A percentile compares a stretch with the other conserved stretches of the same genome.
Conservation (phyloP, 2,113 vertebrate species). For the Indicator maculatus region DNA sequence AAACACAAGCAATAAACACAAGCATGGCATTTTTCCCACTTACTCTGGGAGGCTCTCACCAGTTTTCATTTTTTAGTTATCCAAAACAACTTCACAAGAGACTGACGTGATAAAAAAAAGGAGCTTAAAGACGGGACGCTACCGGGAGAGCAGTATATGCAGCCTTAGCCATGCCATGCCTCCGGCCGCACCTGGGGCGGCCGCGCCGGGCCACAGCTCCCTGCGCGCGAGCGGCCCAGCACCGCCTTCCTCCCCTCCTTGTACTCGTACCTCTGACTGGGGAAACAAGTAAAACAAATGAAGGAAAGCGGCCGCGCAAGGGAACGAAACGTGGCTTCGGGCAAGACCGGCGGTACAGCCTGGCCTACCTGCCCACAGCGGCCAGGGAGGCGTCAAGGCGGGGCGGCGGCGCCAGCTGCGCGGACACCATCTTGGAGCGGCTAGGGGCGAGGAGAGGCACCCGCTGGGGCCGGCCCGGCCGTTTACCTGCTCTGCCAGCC, state of each 20-base stretch:
- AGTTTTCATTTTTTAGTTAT: neutral
- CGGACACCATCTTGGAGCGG: constrained; percentile 31
- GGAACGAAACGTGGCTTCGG: neutral
- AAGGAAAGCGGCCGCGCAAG: neutral
- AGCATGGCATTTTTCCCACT: neutral
- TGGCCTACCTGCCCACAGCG: neutral
- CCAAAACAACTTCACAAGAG: neutral
- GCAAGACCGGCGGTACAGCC: neutral
- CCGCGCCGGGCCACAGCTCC: neutral
- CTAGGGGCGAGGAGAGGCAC: neutral
- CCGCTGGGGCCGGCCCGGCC: neutral
- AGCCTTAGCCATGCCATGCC: neutral
- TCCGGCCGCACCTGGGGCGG: constrained; percentile 27
- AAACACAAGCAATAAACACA: neutral
- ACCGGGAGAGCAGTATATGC: neutral
- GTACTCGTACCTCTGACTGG: neutral
- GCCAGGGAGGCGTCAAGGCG: neutral
- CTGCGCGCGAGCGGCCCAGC: neutral
- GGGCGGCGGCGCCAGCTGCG: neutral
- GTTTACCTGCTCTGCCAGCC: constrained; percentile 97
- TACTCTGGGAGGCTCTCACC: neutral
- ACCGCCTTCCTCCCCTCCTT: neutral
- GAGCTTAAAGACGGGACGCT: neutral
- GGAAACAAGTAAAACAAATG: neutral
- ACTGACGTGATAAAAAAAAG: neutral